A percentile compares a stretch with the other conserved stretches of the same genome.
phyloP scores from a whole-genome alignment of 2,113 vertebrate genomes.

The Nesoenas mayeri region DNA sequence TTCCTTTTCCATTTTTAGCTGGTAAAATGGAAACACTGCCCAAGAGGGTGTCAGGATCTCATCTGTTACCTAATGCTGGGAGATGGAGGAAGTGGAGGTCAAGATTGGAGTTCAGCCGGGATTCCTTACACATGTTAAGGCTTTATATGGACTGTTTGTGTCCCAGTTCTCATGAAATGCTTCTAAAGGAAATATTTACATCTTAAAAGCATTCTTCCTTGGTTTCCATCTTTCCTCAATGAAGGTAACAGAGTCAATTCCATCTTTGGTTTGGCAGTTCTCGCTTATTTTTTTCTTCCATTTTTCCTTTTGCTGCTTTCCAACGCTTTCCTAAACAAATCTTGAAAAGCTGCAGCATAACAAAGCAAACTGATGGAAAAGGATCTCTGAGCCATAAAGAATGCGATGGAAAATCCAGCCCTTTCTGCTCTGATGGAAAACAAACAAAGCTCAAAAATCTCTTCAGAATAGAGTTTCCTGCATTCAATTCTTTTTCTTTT shows the following conservation, averaged over 20 bases:
- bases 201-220: neutral
- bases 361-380: neutral
- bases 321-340: neutral
- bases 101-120: neutral
- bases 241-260: neutral
- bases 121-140: neutral
- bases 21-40: neutral
- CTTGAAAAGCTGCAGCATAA: neutral
- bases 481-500: neutral
- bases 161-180: neutral
- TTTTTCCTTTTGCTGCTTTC: neutral
- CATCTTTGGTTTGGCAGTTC: neutral
- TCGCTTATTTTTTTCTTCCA: neutral
- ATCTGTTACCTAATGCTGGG: slow-evolving; percentile 7
- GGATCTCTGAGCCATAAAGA: neutral
- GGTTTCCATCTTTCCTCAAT: neutral
- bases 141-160: neutral
- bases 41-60: neutral
- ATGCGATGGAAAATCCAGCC: neutral
- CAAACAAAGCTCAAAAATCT: neutral
- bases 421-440: neutral
- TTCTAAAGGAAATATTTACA: neutral
- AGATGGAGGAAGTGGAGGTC: slow-evolving; percentile 1
- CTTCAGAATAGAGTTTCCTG: neutral
- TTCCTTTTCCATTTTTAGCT: neutral